Conservation (phyloP, 2,113 vertebrate species). For the Rhombomys opimus region DNA sequence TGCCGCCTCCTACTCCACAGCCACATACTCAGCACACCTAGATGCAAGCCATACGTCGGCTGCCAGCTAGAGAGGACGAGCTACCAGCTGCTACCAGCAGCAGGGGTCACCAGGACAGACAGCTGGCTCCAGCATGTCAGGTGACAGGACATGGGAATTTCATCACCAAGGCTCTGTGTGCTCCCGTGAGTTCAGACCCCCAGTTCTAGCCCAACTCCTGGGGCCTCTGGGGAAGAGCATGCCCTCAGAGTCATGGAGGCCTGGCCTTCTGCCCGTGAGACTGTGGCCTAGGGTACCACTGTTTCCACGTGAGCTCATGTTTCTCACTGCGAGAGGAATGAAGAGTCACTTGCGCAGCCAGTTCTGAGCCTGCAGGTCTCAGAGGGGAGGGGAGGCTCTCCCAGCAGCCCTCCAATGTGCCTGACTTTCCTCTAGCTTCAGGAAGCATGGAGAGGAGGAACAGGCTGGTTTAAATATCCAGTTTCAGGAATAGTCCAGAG, state of each 20-base stretch:
- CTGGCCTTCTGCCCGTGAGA: background rate
- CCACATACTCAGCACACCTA: background rate
- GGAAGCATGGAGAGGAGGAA: background rate
- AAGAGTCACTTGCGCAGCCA: background rate
- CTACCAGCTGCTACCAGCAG: background rate
- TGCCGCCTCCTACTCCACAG: background rate
- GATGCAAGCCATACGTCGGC: conserved; percentile 55
- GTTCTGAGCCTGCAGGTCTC: background rate
- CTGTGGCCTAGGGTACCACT: background rate
- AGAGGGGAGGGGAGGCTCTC: rapidly evolving
- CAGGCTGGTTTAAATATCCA: background rate
- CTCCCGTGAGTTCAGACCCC: background rate
- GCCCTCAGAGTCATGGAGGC: background rate
- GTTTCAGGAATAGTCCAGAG: background rate
- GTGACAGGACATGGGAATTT: background rate
- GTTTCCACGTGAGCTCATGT: background rate
- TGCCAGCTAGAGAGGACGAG: conserved; percentile 64
- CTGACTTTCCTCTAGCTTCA: background rate
- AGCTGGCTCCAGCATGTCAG: too few species aligned
- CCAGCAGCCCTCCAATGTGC: background rate
- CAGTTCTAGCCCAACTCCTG: rapidly evolving
- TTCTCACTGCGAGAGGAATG: background rate
- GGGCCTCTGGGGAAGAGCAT: rapidly evolving
- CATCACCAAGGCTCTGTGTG: background rate
- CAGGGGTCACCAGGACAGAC: background rate